phyloP scores from a whole-genome alignment of 1,140 invertebrate genomes.

The Eriocheir sinensis region DNA sequence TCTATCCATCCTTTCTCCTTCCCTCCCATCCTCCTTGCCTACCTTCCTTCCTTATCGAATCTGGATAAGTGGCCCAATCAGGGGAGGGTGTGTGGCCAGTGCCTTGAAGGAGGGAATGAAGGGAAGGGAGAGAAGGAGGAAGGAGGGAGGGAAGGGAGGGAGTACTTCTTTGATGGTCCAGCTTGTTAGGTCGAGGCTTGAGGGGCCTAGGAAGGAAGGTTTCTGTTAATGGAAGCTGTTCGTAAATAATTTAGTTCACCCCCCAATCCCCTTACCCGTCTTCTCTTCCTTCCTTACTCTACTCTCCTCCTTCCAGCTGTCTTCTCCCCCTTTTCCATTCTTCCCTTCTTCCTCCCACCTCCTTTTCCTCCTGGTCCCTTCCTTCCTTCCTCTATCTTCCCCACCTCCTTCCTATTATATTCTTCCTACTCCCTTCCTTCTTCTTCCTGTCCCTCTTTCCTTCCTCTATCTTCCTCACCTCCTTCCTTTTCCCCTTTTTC shows the following conservation, averaged over 20 bases:
- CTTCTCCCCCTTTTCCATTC: no score
- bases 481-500: no score
- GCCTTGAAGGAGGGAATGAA: background rate
- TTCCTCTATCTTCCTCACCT: background rate
- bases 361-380: no score
- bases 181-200: background rate
- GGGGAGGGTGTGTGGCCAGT: background rate
- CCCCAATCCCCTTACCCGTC: no score
- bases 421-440: no score
- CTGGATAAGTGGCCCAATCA: constrained; percentile 8
- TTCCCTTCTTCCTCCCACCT: no score
- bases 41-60: constrained; percentile 2
- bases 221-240: background rate
- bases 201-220: background rate
- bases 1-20: background rate
- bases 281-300: background rate
- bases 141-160: background rate
- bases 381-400: no score
- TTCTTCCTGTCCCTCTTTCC: no score
- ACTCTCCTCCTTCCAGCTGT: no score
- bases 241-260: constrained; percentile 5
- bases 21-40: background rate
- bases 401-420: background rate
- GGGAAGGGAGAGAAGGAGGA: background rate
- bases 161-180: background rate